These are phyloP conservation scores for Trinectes maculatus DNA, from an alignment of 2,113 vertebrate genomes.

Conservation along the genomic window DNA sequence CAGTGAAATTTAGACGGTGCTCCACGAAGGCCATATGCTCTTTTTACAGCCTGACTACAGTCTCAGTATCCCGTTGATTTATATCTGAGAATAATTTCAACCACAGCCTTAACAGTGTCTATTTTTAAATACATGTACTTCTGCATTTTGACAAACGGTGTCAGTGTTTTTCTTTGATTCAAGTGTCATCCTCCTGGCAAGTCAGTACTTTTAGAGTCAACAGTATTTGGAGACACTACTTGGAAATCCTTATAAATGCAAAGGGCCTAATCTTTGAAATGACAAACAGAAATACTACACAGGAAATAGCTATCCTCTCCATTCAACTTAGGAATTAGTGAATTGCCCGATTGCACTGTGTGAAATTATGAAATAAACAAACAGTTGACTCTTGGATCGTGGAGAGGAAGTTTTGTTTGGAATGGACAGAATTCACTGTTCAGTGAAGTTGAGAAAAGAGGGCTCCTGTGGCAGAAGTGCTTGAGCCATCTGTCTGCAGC, in stretches of 20 bases:
- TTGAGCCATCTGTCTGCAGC: constrained; percentile 69
- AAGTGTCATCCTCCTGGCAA: constrained; percentile 1
- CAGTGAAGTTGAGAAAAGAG: constrained; percentile 52
- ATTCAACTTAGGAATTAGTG: neutral
- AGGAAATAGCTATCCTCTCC: neutral
- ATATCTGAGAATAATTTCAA: constrained; percentile 1
- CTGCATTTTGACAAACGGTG: constrained; percentile 65
- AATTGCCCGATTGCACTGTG: neutral
- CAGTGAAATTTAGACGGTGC: constrained; percentile 39
- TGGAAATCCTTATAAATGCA: neutral
- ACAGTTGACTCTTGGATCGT: neutral
- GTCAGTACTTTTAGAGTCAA: constrained; percentile 1
- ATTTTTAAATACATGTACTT: constrained; percentile 53
- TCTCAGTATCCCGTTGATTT: constrained; percentile 20
- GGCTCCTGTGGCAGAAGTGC: constrained; percentile 66
- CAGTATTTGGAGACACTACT: neutral
- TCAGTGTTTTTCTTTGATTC: constrained; percentile 64
- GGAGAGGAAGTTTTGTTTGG: neutral
- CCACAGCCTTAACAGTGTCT: neutral
- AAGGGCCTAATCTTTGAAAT: neutral
- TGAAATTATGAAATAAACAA: neutral
- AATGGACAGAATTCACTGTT: constrained; percentile 41
- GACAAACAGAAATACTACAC: neutral
- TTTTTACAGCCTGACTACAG: constrained; percentile 37
- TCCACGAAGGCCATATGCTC: constrained; percentile 54